Base-by-base conservation (phyloP, 2,797 vertebrate species). In the Phalloptychus januarius region DNA sequence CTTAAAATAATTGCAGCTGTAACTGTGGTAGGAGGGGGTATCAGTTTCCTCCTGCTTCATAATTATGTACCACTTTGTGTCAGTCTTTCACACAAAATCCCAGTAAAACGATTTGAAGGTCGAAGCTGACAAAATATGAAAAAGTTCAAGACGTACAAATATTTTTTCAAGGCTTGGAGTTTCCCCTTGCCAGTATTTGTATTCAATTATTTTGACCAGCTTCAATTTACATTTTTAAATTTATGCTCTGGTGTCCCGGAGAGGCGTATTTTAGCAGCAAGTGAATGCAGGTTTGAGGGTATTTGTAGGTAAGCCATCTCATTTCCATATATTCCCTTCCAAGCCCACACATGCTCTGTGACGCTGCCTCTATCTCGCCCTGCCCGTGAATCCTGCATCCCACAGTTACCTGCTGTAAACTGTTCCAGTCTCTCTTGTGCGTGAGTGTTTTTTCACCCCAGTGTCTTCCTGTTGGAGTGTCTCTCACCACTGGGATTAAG, bases 401-500 rank as follows among this genome's bases (percentile, higher is more conserved):
- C 87, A 85, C 81, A 87, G 83, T 93, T 88, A 93, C 93, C 91
- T 94, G 87, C 91, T 89, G 89, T 93, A 94, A 94, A 93, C 92
- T 91, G 89, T 90, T 89, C 85, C 88, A 87, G 90, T 88, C 87
- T 92, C 89, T 93, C 84, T 79, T 82, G 87, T 91, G 86, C 87
- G 86, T 80, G 83, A 86, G 82, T 88, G 71, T 82, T 74, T 86
- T 89, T 63, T 71, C 83, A 86, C 86, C 88, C 86, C 80, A 54
- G 90, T 85, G 86, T 91, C 90, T 92, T 93, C 85, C 90, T 83
- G 87, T 85, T 91, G 91, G 91, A 94, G 90, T 91, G 91, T 92
- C 92, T 93, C 93, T 94, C 94, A 90, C 91, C 92, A 84, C 91
- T 94, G 94, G 93, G 93, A 95, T 94, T 94, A 95, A 92, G 93